Base-by-base conservation (phyloP, 2,888 invertebrate genomes). In the Drosophila rellima region DNA sequence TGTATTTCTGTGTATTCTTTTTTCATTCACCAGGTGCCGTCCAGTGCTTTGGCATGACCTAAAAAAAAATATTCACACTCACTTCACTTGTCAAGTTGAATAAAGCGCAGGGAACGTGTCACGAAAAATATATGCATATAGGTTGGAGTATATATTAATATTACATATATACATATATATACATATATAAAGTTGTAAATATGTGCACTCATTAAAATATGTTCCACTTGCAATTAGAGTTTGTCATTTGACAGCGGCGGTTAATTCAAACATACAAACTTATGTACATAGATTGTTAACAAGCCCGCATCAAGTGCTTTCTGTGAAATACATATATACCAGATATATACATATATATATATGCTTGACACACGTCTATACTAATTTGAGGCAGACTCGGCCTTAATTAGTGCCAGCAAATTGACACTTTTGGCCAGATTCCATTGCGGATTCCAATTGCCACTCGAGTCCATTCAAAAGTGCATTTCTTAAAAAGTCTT, bases 11-110 rank as follows among this genome's bases (percentile, higher is more conserved):
- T 33, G 44, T 64, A 65, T 56, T 50, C 42, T 17, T 11, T 62
- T 59, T 62, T 2, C 13, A 29, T 81, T 65, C 70, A 57, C 44
- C 74, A 79, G 82, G 65, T 85, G 55, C 37, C 70, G 82, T 85
- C 86, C 86, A 86, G 56, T 83, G 87, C 63, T 80, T 66, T 74
- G 83, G 61, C 88, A 62, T 82, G 82, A 82, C 88, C 88, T 88
- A 82, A 88, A 78, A 88, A 81, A 69, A 74, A 80, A 82, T 88
- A 82, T 86, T 88, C 78, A 88, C 83, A 88, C 88, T 82, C 88
- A 83, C 83, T 83, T 88, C 83, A 83, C 83, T 75, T 75, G 88
- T 88, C 83, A 67, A 88, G 88, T 88, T 82, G 83, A 82, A 82
- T 84, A 78, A 82, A 79, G 67, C 68, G 65, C 68, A 67, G 52